phyloP scores from a whole-genome alignment of 2,797 vertebrate species.

The Hylomyscus alleni region DNA sequence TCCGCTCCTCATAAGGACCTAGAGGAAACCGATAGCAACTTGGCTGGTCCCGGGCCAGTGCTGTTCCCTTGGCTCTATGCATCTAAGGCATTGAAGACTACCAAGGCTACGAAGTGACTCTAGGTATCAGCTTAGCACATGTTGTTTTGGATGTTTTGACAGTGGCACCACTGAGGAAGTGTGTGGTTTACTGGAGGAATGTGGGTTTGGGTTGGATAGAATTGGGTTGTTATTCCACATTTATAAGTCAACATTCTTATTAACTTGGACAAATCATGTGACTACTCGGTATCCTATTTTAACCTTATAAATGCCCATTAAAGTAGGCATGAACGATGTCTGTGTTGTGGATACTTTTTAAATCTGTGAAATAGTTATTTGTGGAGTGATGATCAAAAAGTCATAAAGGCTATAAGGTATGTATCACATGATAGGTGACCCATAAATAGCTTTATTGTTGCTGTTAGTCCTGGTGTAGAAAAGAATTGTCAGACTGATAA shows the following conservation, averaged over 20 bases:
- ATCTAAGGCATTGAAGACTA: neutral
- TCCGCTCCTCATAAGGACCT: neutral
- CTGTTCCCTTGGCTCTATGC: neutral
- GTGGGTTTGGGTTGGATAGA: neutral
- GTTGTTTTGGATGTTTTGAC: neutral
- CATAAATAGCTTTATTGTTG: neutral
- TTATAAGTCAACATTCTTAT: neutral
- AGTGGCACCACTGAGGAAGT: neutral
- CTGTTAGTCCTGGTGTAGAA: neutral
- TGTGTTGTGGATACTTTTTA: neutral
- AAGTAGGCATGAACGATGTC: neutral
- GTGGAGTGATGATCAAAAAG: neutral
- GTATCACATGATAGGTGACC: neutral
- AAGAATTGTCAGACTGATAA: neutral
- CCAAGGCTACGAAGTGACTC: neutral
- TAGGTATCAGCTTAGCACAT: neutral
- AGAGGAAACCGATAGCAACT: neutral
- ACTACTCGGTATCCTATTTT: neutral
- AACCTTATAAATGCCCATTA: neutral
- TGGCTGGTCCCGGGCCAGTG: neutral
- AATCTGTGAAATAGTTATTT: constrained; percentile 10
- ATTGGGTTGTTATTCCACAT: neutral
- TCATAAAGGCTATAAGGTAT: neutral
- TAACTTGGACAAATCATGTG: neutral
- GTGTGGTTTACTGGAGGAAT: neutral